Evolutionary conservation across 2,797 vertebrate species (phyloP).

Genomic region (Pelochelys cantorii): DNA sequence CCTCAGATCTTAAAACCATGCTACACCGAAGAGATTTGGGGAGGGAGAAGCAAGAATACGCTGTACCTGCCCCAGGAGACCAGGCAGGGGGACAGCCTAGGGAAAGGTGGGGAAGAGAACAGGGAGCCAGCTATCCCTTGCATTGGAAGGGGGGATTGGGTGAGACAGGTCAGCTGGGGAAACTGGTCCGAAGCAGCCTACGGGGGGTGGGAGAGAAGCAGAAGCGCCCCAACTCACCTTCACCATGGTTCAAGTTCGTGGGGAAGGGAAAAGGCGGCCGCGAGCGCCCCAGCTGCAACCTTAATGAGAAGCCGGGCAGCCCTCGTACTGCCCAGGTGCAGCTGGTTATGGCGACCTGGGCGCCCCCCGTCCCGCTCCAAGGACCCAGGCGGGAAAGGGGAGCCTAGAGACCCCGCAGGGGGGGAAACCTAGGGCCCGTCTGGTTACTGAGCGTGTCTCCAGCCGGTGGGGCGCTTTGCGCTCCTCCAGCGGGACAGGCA

Average conservation of each 20-base stretch:
- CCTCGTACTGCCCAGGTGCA: accelerated
- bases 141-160: no score
- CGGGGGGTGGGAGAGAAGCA: no score
- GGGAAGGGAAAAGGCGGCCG: not conserved
- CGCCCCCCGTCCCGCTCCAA: accelerated
- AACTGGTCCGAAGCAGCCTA: no score
- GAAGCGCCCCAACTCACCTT: not conserved
- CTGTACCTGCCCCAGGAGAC: not conserved
- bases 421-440: no score
- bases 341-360: accelerated
- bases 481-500: not conserved
- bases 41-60: not conserved
- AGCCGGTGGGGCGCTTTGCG: not conserved
- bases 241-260: not conserved
- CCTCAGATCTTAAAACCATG: not conserved
- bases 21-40: not conserved
- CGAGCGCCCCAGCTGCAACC: not conserved
- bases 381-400: not conserved
- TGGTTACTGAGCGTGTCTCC: no score
- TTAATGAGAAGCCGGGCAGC: not conserved
- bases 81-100: not conserved
- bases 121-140: no score
- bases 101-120: no score
- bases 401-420: not conserved
- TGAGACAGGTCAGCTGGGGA: not conserved